phyloP scores from a whole-genome alignment of 1,140 invertebrate genomes.

The Calycopis cecrops region DNA sequence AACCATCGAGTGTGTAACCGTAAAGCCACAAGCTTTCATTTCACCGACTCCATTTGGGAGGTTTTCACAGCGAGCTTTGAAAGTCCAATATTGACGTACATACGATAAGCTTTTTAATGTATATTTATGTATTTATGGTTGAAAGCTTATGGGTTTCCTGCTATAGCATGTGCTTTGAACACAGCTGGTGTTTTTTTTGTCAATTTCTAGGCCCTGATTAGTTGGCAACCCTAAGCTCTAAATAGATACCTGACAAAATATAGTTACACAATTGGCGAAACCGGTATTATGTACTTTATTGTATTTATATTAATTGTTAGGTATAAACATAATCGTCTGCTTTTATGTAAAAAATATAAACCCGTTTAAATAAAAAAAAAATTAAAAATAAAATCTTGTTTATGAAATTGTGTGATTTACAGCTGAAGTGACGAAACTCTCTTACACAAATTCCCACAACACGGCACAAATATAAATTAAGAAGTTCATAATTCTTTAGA shows the following conservation, averaged over 20 bases:
- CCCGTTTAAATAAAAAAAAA: too few species aligned
- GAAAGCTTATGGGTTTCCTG: conserved; percentile 66
- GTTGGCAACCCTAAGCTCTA: conserved; percentile 55
- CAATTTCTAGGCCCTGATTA: conserved; percentile 30
- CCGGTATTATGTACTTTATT: too few species aligned
- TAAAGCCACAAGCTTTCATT: conserved; percentile 63
- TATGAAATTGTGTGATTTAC: too few species aligned
- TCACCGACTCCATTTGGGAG: conserved; percentile 24
- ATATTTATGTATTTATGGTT: conserved; percentile 41
- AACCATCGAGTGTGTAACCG: conserved; percentile 29
- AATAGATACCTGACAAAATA: neutral
- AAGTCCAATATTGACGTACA: conserved; percentile 69
- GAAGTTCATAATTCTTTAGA: too few species aligned
- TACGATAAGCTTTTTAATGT: conserved; percentile 33
- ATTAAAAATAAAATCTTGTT: too few species aligned
- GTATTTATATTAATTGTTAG: too few species aligned
- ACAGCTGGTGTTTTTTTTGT: conserved; percentile 31
- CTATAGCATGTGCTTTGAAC: conserved; percentile 48
- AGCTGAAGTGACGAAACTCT: too few species aligned
- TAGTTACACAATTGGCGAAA: too few species aligned
- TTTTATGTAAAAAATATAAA: too few species aligned
- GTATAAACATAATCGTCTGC: too few species aligned
- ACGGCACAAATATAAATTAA: too few species aligned
- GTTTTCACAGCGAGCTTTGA: conserved; percentile 41
- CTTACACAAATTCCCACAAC: too few species aligned